A percentile compares a stretch with the other conserved stretches of the same genome.
Conservation (phyloP, 2,888 invertebrate species). For the Lasiommata megera region DNA sequence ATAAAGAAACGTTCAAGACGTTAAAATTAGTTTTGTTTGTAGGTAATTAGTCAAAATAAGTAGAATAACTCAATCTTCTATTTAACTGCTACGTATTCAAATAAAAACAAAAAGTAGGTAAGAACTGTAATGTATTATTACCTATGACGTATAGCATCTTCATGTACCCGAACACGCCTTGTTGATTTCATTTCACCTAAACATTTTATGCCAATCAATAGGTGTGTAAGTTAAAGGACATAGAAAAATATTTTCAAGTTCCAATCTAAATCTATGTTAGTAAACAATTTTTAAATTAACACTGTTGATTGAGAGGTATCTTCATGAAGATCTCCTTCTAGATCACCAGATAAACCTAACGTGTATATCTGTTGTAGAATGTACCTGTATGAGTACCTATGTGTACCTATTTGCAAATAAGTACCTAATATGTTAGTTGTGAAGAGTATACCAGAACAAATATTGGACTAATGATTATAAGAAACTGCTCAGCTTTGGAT, state of each 20-base stretch:
- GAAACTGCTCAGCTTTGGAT: not conserved
- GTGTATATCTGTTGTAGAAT: not conserved
- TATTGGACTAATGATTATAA: not conserved
- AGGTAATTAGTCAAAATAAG: conserved; percentile 25
- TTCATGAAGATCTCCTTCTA: not conserved
- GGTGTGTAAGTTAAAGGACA: conserved; percentile 25
- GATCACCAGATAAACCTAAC: not conserved
- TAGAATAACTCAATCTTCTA: conserved; percentile 45
- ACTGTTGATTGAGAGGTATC: not conserved
- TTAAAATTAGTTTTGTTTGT: conserved; percentile 26
- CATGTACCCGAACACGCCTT: conserved; percentile 79
- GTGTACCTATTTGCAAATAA: not conserved
- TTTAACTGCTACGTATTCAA: conserved; percentile 53
- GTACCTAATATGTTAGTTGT: not conserved
- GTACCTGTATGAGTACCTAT: not conserved
- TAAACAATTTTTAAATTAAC: not conserved
- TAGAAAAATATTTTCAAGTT: not conserved
- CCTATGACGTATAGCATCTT: conserved; percentile 80
- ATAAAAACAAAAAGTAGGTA: conserved; percentile 44
- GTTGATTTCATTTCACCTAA: conserved; percentile 80
- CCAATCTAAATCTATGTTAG: not conserved
- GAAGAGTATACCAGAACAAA: not conserved
- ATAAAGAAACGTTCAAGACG: conserved; percentile 24
- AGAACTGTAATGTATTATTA: conserved; percentile 60
- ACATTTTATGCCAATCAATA: conserved; percentile 73